phyloP scores from a whole-genome alignment of 2,888 invertebrate species.

The Drosophila vallismaia region DNA sequence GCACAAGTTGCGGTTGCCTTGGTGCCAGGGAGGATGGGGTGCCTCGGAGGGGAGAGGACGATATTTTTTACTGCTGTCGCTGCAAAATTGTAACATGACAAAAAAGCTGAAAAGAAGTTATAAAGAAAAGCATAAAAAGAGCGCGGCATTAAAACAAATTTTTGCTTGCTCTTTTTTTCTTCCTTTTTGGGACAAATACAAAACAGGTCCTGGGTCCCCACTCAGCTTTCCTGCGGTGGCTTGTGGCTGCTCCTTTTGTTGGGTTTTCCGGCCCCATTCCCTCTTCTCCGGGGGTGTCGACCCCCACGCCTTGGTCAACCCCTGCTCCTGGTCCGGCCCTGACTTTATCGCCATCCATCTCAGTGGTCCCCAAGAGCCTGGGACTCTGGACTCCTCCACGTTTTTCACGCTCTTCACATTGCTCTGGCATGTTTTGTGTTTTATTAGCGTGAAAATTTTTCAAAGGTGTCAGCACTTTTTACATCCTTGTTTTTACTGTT shows the following conservation, averaged over 20 bases:
- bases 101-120: slow-evolving; percentile 62
- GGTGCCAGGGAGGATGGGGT: neutral
- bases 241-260: slow-evolving; percentile 45
- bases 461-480: slow-evolving; percentile 76
- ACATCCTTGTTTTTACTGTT: slow-evolving; percentile 27
- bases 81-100: slow-evolving; percentile 69
- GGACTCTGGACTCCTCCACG: slow-evolving; percentile 26
- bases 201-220: slow-evolving; percentile 56
- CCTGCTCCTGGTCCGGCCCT: slow-evolving; percentile 28
- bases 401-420: slow-evolving; percentile 59
- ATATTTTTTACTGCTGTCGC: slow-evolving; percentile 68
- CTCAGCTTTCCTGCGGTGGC: slow-evolving; percentile 37
- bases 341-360: slow-evolving; percentile 62
- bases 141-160: slow-evolving; percentile 73
- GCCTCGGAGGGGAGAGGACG: neutral
- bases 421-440: slow-evolving; percentile 73
- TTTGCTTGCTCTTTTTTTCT: slow-evolving; percentile 38
- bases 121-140: slow-evolving; percentile 74
- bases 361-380: neutral
- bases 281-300: neutral
- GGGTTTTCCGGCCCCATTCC: slow-evolving; percentile 22
- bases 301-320: neutral
- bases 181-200: slow-evolving; percentile 51
- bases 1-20: slow-evolving; percentile 74
- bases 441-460: slow-evolving; percentile 76